Evolutionary conservation across 1,140 invertebrate species (phyloP).

Genomic region (Galendromus occidentalis): DNA sequence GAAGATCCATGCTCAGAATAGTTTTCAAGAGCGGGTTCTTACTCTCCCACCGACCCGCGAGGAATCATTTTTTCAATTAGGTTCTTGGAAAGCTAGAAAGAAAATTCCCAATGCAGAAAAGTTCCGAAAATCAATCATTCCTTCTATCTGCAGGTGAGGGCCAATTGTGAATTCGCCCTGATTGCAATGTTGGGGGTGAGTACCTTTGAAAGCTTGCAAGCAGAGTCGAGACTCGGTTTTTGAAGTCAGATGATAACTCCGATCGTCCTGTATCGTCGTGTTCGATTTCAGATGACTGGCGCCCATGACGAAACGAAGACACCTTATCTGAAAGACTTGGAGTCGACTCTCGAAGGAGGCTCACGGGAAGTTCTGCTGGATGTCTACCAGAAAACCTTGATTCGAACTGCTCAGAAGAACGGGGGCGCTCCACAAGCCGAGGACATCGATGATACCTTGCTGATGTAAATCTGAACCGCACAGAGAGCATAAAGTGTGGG

Average conservation of each 20-base stretch:
- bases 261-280: neutral
- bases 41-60: too few species aligned
- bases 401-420: neutral
- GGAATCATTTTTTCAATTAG: too few species aligned
- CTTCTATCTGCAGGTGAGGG: constrained; percentile 29
- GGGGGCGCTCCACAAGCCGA: neutral
- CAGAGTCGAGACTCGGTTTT: constrained; percentile 3
- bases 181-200: constrained; percentile 59
- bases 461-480: neutral
- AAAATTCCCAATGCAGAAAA: neutral
- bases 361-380: constrained; percentile 67
- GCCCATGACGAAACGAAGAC: neutral
- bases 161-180: constrained; percentile 74
- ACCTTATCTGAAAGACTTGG: constrained; percentile 17
- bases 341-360: constrained; percentile 54
- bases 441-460: constrained; percentile 1
- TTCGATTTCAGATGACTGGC: constrained; percentile 1
- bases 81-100: neutral
- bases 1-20: too few species aligned
- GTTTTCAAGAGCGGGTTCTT: too few species aligned
- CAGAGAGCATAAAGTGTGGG: neutral
- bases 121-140: neutral
- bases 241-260: constrained; percentile 13
- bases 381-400: constrained; percentile 58
- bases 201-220: constrained; percentile 47